These are phyloP conservation scores for Listronotus oregonensis DNA, from an alignment of 1,140 invertebrate species.

Conservation along the genomic window DNA sequence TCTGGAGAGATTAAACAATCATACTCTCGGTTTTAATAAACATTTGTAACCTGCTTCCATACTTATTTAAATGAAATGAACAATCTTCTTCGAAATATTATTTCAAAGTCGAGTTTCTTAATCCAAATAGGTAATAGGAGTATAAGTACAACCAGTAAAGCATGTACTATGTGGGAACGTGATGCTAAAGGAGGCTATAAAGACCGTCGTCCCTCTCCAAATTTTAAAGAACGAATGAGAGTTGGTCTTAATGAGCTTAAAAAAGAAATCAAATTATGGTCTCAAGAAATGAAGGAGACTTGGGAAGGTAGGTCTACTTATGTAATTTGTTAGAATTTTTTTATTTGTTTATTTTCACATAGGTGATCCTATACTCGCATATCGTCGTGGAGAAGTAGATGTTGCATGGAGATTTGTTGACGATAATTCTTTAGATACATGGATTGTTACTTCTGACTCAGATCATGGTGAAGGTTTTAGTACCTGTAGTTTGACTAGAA, in stretches of 20 bases:
- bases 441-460: constrained; percentile 75
- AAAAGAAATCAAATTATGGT: constrained; percentile 68
- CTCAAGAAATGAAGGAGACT: constrained; percentile 70
- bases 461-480: constrained; percentile 84
- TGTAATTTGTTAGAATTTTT: neutral
- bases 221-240: constrained; percentile 60
- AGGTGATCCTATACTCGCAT: constrained; percentile 64
- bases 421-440: constrained; percentile 69
- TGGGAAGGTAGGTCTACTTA: constrained; percentile 50
- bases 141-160: constrained; percentile 27
- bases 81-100: too few species aligned
- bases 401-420: constrained; percentile 71
- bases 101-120: too few species aligned
- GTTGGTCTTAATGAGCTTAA: constrained; percentile 69
- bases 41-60: too few species aligned
- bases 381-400: constrained; percentile 68
- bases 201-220: constrained; percentile 56
- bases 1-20: too few species aligned
- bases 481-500: constrained; percentile 66
- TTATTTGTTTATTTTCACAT: neutral
- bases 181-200: constrained; percentile 69
- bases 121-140: neutral
- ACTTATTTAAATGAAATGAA: too few species aligned
- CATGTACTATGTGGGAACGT: constrained; percentile 42
- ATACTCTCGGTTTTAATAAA: too few species aligned